Evolutionary conservation across 2,113 vertebrate species (phyloP), one percentile per base, ranked within the genome.

Genomic region (Actenoides hombroni): DNA sequence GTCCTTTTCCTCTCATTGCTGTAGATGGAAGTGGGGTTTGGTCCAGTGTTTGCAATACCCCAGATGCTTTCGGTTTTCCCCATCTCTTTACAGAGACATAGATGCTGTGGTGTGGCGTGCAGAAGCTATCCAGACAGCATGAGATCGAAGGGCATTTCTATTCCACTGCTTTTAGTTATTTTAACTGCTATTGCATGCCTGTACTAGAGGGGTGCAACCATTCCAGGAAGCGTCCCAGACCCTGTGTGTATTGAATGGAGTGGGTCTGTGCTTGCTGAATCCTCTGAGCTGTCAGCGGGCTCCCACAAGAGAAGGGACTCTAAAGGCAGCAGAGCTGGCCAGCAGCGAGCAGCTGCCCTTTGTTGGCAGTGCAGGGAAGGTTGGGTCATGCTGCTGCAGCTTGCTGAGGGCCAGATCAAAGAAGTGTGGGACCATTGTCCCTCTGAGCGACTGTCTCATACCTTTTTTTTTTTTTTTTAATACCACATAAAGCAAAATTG

Each of bases 361-460:
- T 12, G 0, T 14, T 51, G 44, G 20, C 46, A 42, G 18, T 3
- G 2, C 31, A 18, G 67, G 49, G 25, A n/a, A n/a, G 40, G 33
- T 5, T n/a, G n/a, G 42, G 20, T 69, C 21, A 3, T 0, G 2
- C 31, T 0, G 0, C 56, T 15, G 40, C 63, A 37, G 28, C 25
- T 82, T 10, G 5, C 4, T 4, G 3, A 46, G 23, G 10, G 3
- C 42, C 49, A 1, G 0, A 10, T 49, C 60, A 26, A 8, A 60
- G 39, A 6, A 21, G 33, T 2, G 2, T 3, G 4, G 28, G 18
- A 23, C 39, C 4, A 0, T 5, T 10, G 4, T 23, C 48, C 29
- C 61, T 80, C 76, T 68, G 3, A 21, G n/a, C 0, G 1, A 17
- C 56, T 59, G 12, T 29, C 46, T 78, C 69, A 31, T 53, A 4